Conservation (phyloP, 2,888 invertebrate species). For the Esperia sulphurella region DNA sequence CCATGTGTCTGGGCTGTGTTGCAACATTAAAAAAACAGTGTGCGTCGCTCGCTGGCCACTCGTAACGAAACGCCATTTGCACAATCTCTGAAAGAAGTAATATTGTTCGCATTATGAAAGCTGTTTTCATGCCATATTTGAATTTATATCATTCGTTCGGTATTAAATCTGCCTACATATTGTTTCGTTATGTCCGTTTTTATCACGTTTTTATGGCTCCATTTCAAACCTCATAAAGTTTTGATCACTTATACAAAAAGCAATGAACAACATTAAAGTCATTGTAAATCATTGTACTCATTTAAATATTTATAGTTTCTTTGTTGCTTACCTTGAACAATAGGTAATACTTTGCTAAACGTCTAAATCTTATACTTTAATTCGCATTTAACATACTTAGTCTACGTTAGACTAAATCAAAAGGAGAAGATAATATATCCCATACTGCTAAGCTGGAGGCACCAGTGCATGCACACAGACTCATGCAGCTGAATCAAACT, state of each 20-base stretch:
- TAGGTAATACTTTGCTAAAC: not conserved
- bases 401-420: too few species aligned
- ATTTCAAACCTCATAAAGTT: constrained; percentile 22
- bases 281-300: not conserved
- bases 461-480: too few species aligned
- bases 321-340: not conserved
- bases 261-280: constrained; percentile 2
- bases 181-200: constrained; percentile 22
- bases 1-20: constrained; percentile 33
- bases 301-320: not conserved
- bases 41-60: constrained; percentile 17
- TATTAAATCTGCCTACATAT: constrained; percentile 45
- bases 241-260: constrained; percentile 14
- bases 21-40: constrained; percentile 22
- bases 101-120: constrained; percentile 48
- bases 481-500: too few species aligned
- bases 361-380: too few species aligned
- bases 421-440: too few species aligned
- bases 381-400: too few species aligned
- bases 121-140: constrained; percentile 43
- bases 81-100: constrained; percentile 35
- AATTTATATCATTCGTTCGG: constrained; percentile 44
- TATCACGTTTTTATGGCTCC: constrained; percentile 19
- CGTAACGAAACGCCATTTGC: constrained; percentile 31
- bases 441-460: too few species aligned